A percentile compares a stretch with the other conserved stretches of the same genome.
Conservation (phyloP, 92 coral and sea anemone genomes). For the Anthopleura xanthogrammica region DNA sequence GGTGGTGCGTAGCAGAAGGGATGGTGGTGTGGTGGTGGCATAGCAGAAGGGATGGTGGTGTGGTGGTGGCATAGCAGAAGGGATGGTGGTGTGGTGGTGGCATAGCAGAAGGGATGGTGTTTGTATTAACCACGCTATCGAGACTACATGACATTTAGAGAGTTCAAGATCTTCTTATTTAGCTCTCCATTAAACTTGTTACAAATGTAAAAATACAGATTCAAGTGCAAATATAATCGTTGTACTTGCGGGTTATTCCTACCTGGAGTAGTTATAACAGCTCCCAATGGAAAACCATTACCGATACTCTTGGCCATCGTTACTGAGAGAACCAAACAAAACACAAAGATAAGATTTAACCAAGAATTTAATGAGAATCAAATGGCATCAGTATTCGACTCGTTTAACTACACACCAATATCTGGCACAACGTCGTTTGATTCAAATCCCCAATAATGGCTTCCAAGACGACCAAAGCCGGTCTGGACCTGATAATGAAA, state of each 20-base stretch:
- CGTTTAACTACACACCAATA: slow-evolving; percentile 57
- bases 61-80: too few species aligned
- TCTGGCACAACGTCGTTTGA: slow-evolving; percentile 89
- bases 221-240: neutral
- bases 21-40: too few species aligned
- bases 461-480: slow-evolving; percentile 97
- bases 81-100: too few species aligned
- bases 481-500: slow-evolving; percentile 69
- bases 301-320: slow-evolving; percentile 99
- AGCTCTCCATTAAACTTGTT: too few species aligned
- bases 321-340: slow-evolving; percentile 34
- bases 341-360: neutral
- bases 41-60: too few species aligned
- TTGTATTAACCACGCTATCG: too few species aligned
- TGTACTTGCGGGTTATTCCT: neutral
- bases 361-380: neutral
- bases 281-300: slow-evolving; percentile 94
- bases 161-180: too few species aligned
- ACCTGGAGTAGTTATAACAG: slow-evolving; percentile 98
- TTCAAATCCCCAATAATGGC: slow-evolving; percentile 93
- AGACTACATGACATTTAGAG: too few species aligned
- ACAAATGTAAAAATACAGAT: too few species aligned
- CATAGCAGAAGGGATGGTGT: too few species aligned
- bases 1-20: too few species aligned
- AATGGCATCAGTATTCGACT: neutral